A percentile compares a stretch with the other conserved stretches of the same genome.
Conservation (phyloP, 2,888 invertebrate genomes). For the Caenorhabditis sinica region DNA sequence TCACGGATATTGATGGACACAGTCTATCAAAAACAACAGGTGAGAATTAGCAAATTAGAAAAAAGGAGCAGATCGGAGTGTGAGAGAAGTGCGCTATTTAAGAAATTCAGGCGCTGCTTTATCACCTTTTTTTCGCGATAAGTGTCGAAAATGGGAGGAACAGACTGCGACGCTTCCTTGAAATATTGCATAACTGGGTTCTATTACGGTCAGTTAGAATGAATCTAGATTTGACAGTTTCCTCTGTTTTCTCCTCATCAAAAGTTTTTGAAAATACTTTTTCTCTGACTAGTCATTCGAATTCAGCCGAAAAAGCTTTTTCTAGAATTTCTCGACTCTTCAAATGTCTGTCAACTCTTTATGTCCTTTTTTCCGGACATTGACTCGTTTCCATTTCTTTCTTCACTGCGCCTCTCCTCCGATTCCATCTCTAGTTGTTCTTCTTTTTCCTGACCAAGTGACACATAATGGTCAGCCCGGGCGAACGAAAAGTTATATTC, state of each 20-base stretch:
- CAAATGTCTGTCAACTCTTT: neutral
- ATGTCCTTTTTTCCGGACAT: neutral
- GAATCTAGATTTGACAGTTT: too few relatives aligned
- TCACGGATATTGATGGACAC: conserved; percentile 98
- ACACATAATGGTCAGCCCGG: conserved; percentile 30
- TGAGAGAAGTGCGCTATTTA: too few relatives aligned
- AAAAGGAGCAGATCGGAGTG: neutral
- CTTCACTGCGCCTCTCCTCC: conserved; percentile 19
- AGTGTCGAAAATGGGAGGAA: too few relatives aligned
- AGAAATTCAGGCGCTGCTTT: neutral
- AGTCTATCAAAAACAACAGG: conserved; percentile 99
- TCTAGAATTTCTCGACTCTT: too few relatives aligned
- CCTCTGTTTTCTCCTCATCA: too few relatives aligned
- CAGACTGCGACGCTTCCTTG: too few relatives aligned
- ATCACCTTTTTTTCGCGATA: neutral
- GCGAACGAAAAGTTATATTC: neutral
- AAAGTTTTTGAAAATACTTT: too few relatives aligned
- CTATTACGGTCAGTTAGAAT: too few relatives aligned
- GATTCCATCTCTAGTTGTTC: neutral
- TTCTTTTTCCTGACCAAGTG: conserved; percentile 3
- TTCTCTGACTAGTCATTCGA: too few relatives aligned
- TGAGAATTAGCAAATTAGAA: conserved; percentile 77
- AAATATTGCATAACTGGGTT: too few relatives aligned
- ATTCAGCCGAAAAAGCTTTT: too few relatives aligned
- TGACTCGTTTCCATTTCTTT: neutral